Percentiles rank a stretch among this genome's conserved stretches.
Conservation (phyloP, 2,888 invertebrate species). For the Amiota minor region DNA sequence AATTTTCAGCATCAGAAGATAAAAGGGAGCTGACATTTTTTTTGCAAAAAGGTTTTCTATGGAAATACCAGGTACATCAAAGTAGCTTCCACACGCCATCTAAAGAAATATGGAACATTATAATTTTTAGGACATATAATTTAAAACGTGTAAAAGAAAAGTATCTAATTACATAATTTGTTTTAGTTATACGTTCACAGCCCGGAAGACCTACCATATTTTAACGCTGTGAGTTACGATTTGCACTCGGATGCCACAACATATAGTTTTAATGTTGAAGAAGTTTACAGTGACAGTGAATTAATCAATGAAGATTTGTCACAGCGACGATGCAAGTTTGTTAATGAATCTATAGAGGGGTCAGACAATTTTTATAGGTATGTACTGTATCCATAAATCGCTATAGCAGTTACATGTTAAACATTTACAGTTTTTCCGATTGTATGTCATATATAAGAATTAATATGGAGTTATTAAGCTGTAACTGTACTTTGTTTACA, state of each 20-base stretch:
- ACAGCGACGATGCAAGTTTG: slow-evolving; percentile 64
- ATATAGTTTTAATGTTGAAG: slow-evolving; percentile 58
- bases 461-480: slow-evolving; percentile 56
- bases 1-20: slow-evolving; percentile 52
- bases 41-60: slow-evolving; percentile 47
- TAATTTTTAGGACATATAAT: no score
- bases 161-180: not conserved
- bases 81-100: no score
- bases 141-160: no score
- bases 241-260: slow-evolving; percentile 46
- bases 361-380: slow-evolving; percentile 45
- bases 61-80: slow-evolving; percentile 55
- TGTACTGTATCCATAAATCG: not conserved
- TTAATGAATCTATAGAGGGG: slow-evolving; percentile 48
- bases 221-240: slow-evolving; percentile 54
- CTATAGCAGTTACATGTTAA: not conserved
- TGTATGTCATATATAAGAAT: slow-evolving; percentile 62
- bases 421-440: slow-evolving; percentile 56
- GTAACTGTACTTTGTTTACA: slow-evolving; percentile 64
- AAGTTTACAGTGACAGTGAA: slow-evolving; percentile 58
- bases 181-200: slow-evolving; percentile 64
- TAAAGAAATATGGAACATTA: no score
- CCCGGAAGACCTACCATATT: slow-evolving; percentile 67
- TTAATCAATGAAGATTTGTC: slow-evolving; percentile 54
- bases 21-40: slow-evolving; percentile 49